Evolutionary conservation across 2,888 invertebrate genomes (phyloP).

Genomic region (Elmis aenea): DNA sequence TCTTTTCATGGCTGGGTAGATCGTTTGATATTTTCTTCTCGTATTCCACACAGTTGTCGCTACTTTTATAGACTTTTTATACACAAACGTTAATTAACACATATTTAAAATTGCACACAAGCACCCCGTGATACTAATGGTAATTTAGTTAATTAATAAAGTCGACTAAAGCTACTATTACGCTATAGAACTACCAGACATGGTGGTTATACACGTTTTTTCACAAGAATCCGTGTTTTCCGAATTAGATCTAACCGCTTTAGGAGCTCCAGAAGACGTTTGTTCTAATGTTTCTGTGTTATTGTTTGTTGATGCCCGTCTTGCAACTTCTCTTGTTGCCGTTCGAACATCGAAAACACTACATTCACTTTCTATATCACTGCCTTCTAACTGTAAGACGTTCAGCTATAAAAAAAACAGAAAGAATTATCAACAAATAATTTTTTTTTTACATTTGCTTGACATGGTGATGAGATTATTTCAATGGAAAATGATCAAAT

Average conservation of each 20-base stretch:
- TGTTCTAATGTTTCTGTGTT: slow-evolving; percentile 44
- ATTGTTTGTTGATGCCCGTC: slow-evolving; percentile 52
- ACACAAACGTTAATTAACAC: no score
- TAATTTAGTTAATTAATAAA: neutral
- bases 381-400: slow-evolving; percentile 54
- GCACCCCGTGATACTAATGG: neutral
- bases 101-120: no score
- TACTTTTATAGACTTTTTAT: no score
- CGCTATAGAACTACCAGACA: slow-evolving; percentile 56
- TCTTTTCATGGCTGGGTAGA: no score
- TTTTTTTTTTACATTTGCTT: no score
- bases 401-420: slow-evolving; percentile 36
- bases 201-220: slow-evolving; percentile 53
- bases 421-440: no score
- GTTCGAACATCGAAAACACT: slow-evolving; percentile 57
- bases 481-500: no score
- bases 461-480: no score
- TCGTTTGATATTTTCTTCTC: no score
- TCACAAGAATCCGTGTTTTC: slow-evolving; percentile 53
- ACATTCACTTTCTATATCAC: slow-evolving; percentile 59
- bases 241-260: slow-evolving; percentile 50
- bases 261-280: slow-evolving; percentile 42
- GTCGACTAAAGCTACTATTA: slow-evolving; percentile 29
- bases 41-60: no score
- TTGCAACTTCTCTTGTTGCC: slow-evolving; percentile 46